Conservation (phyloP, 2,888 invertebrate genomes). For the Drosophila antonietae region DNA sequence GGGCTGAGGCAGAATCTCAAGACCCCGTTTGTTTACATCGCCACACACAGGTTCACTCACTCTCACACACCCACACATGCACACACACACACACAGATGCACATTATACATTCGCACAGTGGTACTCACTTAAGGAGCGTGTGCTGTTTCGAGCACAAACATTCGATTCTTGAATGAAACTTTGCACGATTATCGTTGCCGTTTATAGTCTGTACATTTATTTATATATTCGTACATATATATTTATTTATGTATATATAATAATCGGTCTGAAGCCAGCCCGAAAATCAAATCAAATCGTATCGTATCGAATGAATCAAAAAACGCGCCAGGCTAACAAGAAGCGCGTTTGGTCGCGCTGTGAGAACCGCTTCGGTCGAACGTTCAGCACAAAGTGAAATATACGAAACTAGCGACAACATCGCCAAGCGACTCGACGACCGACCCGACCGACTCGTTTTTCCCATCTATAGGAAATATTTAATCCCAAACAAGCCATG, state of each 20-base stretch:
- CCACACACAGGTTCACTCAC: conserved; percentile 4
- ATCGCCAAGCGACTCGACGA: conserved; percentile 68
- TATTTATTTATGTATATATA: not conserved
- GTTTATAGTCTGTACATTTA: conserved; percentile 21
- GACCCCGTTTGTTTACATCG: conserved; percentile 76
- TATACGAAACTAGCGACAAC: conserved; percentile 76
- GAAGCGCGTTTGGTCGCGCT: conserved; percentile 35
- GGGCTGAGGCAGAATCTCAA: conserved; percentile 63
- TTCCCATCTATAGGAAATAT: conserved; percentile 81
- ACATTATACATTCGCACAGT: conserved; percentile 65
- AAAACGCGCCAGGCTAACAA: conserved; percentile 11
- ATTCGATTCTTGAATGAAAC: conserved; percentile 29
- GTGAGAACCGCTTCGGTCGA: conserved; percentile 71
- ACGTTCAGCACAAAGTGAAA: conserved; percentile 76
- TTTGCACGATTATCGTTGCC: conserved; percentile 10
- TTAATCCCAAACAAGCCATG: conserved; percentile 79
- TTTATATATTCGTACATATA: not conserved
- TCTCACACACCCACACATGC: conserved; percentile 26
- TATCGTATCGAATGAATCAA: conserved; percentile 27
- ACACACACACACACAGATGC: conserved; percentile 26
- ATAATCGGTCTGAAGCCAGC: conserved; percentile 12
- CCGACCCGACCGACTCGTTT: conserved; percentile 80
- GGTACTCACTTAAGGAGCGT: conserved; percentile 56
- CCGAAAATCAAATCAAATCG: conserved; percentile 23
- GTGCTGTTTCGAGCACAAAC: conserved; percentile 32